Base-by-base conservation (phyloP, 37 sponge, comb jelly and placozoan species). In the Bolinopsis microptera region DNA sequence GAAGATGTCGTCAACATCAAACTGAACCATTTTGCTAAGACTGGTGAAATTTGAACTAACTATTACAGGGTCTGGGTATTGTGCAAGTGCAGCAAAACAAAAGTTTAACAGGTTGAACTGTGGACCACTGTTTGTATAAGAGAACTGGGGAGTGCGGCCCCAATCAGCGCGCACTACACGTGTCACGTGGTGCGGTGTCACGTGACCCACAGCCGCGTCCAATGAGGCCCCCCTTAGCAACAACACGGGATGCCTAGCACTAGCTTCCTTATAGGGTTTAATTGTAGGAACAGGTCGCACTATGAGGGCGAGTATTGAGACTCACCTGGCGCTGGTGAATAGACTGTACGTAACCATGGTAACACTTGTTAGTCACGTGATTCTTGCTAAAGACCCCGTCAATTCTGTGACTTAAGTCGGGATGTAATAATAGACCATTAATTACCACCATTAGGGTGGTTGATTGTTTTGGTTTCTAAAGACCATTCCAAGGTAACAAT, bases 81-180 rank as follows among this genome's bases (percentile, higher is more conserved):
- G 61, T 48, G 61, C 61, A 13, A 48, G 61, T 48, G 80, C 80
- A 77, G 32, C 80, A 77, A 77, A 77, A 77, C 80, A 77, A 32
- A 77, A 5, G 80, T 77, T 77, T 77, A 77, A 77, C 80, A 77
- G 33, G 80, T 77, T 77, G 80, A 77, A 77, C 80, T 77, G 74
- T 0, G 21, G 22, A 2, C 3, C 36, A 77, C 27, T 77, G 80
- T 77, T 77, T 77, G 80, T 77, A 77, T 77, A 77, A 77, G 61
- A 48, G 61, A 18, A 13, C 61, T 48, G 13, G 5, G 61, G 61
- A 48, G 13, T 48, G 61, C 61, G 61, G 5, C 61, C 13, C 61
- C 61, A 48, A 48, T 48, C 61, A 48, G 9, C 9, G 13, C 61
- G 61, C 61, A 48, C 9, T 48, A 18, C 13, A 48, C 61, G 61